Percentiles rank a stretch among this genome's conserved stretches.
Evolutionary conservation across 2,113 vertebrate species (phyloP).

Genomic region (Cranoglanis bouderius): DNA sequence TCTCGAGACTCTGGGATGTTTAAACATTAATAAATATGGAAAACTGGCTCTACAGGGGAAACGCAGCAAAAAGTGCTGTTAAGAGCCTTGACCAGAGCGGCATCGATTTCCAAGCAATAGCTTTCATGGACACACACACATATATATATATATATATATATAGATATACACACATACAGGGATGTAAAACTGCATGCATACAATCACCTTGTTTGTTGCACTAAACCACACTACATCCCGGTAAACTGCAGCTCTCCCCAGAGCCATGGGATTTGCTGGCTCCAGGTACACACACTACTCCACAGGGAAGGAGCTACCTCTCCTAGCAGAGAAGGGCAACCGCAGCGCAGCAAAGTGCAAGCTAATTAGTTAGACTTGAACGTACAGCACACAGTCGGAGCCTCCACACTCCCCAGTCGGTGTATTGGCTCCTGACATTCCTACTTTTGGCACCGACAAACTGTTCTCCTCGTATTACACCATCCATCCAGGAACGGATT

Average conservation of each 20-base stretch:
- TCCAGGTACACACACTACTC: conserved; percentile 38
- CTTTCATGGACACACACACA: not conserved
- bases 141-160: not conserved
- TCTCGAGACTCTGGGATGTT: conserved; percentile 65
- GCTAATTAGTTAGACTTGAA: conserved; percentile 43
- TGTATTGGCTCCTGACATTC: conserved; percentile 25
- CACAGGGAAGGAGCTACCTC: conserved; percentile 32
- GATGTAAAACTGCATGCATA: not conserved
- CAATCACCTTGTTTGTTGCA: not conserved
- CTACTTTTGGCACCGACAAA: conserved; percentile 20
- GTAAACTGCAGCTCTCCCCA: conserved; percentile 33
- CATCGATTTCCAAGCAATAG: conserved; percentile 29
- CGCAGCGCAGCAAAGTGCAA: conserved; percentile 36
- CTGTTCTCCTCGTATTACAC: not conserved
- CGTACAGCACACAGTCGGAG: conserved; percentile 19
- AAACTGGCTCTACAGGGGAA: conserved; percentile 58
- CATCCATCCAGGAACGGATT: not conserved
- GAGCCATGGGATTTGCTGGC: conserved; percentile 38
- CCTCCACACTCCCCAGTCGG: conserved; percentile 13
- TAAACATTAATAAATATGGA: conserved; percentile 68
- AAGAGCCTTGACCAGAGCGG: conserved; percentile 19
- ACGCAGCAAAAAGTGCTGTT: conserved; percentile 27
- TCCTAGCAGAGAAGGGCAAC: conserved; percentile 37
- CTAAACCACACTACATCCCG: not conserved
- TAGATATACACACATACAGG: not conserved